Evolutionary conservation across 2,797 vertebrate species (phyloP), one percentile per base, ranked within the genome.

Genomic region (Danionella dracula): DNA sequence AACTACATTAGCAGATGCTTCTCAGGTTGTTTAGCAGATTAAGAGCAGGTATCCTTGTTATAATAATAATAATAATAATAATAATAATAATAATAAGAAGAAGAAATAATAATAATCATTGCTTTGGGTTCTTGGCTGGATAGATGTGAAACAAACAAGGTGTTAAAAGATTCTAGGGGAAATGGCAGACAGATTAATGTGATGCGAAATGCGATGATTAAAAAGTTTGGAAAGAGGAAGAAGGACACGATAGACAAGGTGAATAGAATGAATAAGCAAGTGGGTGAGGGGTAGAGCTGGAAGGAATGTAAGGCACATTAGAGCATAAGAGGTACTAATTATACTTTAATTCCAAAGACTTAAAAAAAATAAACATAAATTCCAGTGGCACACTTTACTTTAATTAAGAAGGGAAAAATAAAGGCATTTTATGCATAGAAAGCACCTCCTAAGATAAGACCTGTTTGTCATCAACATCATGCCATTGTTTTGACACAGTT

Each of bases 1-100:
- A 74, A 73, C 41, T 38, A 66, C 61, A 83, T 80, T 78, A 82
- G 81, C 80, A 87, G 82, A 81, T 84, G 85, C 81, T 85, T 62
- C 66, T 16, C 46, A 56, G 70, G 41, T 64, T 50, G 77, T 82
- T 83, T 82, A 81, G 76, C 77, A 66, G 72, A 76, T 77, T 42
- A 71, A 74, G 9, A 77, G 71, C 41, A 71, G 54, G 37, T 41
- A 72, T 71, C 65, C 76, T 78, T 68, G 32, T 2, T 73, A n/a
- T n/a, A n/a, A 79, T 79, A 44, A 35, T 21, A n/a, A n/a, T n/a
- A n/a, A n/a, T n/a, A n/a, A n/a, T n/a, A n/a, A n/a, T n/a, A n/a
- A n/a, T n/a, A n/a, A 67, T 59, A 55, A 70, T 68, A 54, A 51
- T 53, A 20, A 45, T 11, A 32, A 72, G 76, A 78, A 86, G 84